Conservation (phyloP, 2,888 invertebrate genomes). For the Parnassius apollo region DNA sequence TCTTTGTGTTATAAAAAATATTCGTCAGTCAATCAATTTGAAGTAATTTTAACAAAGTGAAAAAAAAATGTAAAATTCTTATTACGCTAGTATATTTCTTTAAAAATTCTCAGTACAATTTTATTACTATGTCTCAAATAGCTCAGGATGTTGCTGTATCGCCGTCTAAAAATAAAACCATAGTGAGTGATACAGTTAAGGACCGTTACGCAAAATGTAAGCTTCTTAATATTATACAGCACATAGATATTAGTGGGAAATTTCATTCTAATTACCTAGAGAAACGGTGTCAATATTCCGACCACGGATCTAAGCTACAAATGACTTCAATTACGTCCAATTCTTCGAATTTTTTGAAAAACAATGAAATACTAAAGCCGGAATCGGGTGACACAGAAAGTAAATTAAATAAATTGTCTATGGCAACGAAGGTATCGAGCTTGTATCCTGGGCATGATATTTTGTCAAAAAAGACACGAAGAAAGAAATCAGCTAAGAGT, state of each 20-base stretch:
- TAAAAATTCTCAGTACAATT: neutral
- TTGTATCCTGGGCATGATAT: slow-evolving; percentile 50
- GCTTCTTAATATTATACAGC: slow-evolving; percentile 45
- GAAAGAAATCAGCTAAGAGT: neutral
- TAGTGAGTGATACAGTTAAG: slow-evolving; percentile 9
- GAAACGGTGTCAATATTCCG: slow-evolving; percentile 21
- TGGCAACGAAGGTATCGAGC: slow-evolving; percentile 43
- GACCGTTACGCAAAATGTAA: slow-evolving; percentile 42
- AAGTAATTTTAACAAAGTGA: neutral
- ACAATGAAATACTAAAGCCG: neutral
- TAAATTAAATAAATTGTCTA: slow-evolving; percentile 42
- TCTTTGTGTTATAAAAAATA: neutral
- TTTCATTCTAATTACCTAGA: slow-evolving; percentile 34
- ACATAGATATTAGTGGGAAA: slow-evolving; percentile 52
- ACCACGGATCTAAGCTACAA: slow-evolving; percentile 8
- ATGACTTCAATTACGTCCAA: slow-evolving; percentile 39
- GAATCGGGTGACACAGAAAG: slow-evolving; percentile 14
- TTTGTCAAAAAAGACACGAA: slow-evolving; percentile 36
- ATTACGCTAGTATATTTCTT: no score
- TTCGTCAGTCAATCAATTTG: neutral
- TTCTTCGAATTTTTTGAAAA: slow-evolving; percentile 28
- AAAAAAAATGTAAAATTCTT: no score
- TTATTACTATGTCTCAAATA: neutral
- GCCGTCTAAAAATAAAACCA: slow-evolving; percentile 6
- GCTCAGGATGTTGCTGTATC: slow-evolving; percentile 2